phyloP scores from a whole-genome alignment of 2,113 vertebrate species.

The Sceloporus undulatus region DNA sequence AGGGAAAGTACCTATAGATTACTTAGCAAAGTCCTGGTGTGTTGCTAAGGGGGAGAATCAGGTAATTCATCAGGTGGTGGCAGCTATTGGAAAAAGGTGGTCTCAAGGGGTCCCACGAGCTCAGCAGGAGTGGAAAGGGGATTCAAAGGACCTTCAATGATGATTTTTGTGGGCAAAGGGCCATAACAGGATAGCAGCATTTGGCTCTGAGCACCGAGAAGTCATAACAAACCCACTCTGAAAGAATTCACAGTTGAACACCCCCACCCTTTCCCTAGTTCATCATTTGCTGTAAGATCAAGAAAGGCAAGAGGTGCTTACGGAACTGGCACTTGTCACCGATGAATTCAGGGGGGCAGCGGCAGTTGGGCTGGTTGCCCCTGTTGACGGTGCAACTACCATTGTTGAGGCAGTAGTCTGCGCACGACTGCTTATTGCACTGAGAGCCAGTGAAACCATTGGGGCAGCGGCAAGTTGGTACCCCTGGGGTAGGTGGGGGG shows the following conservation, averaged over 20 bases:
- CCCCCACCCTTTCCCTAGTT: neutral
- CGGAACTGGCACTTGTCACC: conserved; percentile 96
- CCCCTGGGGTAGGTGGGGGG: conserved; percentile 72
- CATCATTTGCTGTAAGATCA: neutral
- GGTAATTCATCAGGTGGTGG: too few species aligned
- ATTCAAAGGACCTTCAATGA: too few species aligned
- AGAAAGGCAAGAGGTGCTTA: conserved; percentile 76
- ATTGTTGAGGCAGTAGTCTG: conserved; percentile 88
- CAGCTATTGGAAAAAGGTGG: too few species aligned
- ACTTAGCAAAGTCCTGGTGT: too few species aligned
- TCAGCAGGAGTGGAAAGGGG: too few species aligned
- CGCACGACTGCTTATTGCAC: conserved; percentile 89
- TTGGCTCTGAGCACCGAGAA: too few species aligned
- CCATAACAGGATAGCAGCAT: too few species aligned
- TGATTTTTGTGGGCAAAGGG: too few species aligned
- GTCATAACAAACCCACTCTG: too few species aligned
- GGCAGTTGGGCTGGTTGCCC: conserved; percentile 95
- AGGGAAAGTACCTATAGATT: too few species aligned
- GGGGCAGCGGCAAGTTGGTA: conserved; percentile 93
- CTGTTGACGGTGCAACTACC: conserved; percentile 91
- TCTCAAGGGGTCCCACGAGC: too few species aligned
- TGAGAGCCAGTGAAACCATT: conserved; percentile 92
- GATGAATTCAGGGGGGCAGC: conserved; percentile 82
- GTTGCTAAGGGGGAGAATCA: too few species aligned
- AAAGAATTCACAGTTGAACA: neutral